Conservation (phyloP, 2,888 invertebrate species). For the Candidula unifasciata region DNA sequence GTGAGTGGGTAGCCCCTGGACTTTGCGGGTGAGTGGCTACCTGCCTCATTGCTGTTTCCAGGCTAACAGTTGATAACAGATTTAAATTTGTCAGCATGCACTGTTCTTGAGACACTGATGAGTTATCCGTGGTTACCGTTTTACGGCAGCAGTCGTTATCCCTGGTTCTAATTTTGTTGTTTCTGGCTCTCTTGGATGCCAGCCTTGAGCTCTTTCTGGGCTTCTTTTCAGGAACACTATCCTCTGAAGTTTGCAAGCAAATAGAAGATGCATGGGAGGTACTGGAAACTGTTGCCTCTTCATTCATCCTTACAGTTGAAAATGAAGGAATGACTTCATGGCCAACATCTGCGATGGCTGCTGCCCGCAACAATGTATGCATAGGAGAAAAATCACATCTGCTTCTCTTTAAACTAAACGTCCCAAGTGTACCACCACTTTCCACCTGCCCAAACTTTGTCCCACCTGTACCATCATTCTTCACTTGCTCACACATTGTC, state of each 20-base stretch:
- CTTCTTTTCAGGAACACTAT: slow-evolving; percentile 1
- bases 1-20: neutral
- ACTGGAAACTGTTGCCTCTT: neutral
- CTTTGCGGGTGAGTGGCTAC: neutral
- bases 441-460: too few relatives aligned
- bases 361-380: slow-evolving; percentile 49
- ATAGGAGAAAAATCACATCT: slow-evolving; percentile 44
- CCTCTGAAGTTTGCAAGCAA: neutral
- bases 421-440: neutral
- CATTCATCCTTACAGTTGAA: neutral
- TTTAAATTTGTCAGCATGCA: slow-evolving; percentile 41
- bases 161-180: slow-evolving; percentile 5
- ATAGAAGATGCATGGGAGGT: neutral
- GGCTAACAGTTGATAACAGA: slow-evolving; percentile 50
- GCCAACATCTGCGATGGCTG: slow-evolving; percentile 29
- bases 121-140: neutral
- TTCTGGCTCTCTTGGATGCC: slow-evolving; percentile 37
- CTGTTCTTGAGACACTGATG: neutral
- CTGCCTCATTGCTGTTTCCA: slow-evolving; percentile 36
- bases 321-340: neutral
- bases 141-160: neutral
- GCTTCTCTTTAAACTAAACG: slow-evolving; percentile 4
- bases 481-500: too few relatives aligned
- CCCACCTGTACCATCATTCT: neutral
- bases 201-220: slow-evolving; percentile 42